These are phyloP conservation scores for Heliconius charithonia DNA, from an alignment of 2,888 invertebrate species.

Conservation along the genomic window DNA sequence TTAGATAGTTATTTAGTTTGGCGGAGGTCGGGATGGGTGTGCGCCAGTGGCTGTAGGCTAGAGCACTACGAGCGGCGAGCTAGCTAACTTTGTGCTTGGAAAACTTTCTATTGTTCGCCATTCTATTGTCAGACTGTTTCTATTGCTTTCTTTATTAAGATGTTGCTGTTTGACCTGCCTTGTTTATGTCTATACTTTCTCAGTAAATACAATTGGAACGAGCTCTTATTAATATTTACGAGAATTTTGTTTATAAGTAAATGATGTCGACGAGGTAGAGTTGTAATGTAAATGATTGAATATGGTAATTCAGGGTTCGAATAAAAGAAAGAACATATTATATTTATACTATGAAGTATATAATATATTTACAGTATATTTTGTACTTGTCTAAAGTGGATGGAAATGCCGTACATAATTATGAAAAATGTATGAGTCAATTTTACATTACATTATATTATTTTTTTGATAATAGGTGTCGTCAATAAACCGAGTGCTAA, in stretches of 20 bases:
- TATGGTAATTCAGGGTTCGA: neutral
- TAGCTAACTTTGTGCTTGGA: slow-evolving; percentile 21
- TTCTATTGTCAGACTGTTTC: slow-evolving; percentile 26
- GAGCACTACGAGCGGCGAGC: neutral
- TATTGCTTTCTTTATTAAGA: slow-evolving; percentile 34
- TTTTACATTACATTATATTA: no score
- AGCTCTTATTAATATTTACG: neutral
- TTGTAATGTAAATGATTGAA: neutral
- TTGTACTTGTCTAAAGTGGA: no score
- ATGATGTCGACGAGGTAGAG: neutral
- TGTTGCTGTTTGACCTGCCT: slow-evolving; percentile 18
- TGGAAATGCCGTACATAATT: no score
- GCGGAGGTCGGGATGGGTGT: slow-evolving; percentile 45
- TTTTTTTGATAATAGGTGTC: slow-evolving; percentile 88
- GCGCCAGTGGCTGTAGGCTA: neutral
- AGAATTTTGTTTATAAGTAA: neutral
- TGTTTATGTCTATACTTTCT: slow-evolving; percentile 1
- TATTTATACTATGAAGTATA: no score
- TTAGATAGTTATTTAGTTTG: slow-evolving; percentile 67
- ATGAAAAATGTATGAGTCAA: no score
- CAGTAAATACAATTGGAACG: neutral
- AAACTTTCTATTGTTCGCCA: slow-evolving; percentile 27
- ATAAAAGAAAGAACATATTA: neutral
- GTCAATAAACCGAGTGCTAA: slow-evolving; percentile 98
- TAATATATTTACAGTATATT: no score